These are phyloP conservation scores for Formica exsecta DNA, from an alignment of 1,140 invertebrate genomes.

Conservation along the genomic window DNA sequence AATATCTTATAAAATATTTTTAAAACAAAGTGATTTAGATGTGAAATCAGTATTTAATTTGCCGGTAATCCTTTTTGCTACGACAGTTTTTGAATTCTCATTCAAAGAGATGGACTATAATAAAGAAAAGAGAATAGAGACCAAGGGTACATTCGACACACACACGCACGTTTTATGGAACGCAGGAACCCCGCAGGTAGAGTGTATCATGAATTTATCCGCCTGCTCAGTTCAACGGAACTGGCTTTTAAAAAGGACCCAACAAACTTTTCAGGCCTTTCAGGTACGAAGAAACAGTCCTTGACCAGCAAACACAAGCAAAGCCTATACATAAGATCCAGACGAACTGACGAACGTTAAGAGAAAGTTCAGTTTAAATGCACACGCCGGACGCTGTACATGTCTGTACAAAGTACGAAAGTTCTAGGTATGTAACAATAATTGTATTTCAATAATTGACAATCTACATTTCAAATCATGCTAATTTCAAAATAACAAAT, in stretches of 20 bases:
- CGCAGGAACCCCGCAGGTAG: constrained; percentile 12
- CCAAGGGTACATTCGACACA: background rate
- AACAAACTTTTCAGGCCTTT: constrained; percentile 8
- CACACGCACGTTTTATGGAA: background rate
- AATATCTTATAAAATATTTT: background rate
- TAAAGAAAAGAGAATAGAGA: too few species aligned
- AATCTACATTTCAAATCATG: background rate
- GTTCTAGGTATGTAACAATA: background rate
- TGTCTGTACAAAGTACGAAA: background rate
- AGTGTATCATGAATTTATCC: background rate
- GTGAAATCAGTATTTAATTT: background rate
- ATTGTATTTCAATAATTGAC: constrained; percentile 1
- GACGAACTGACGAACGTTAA: constrained; percentile 11
- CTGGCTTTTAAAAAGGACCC: constrained; percentile 23
- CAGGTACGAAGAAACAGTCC: background rate
- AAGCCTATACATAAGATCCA: background rate
- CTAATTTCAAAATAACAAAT: background rate
- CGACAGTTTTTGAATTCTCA: background rate
- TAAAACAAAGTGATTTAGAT: background rate
- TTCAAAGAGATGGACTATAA: background rate
- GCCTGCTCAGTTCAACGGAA: background rate
- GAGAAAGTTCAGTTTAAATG: constrained; percentile 37
- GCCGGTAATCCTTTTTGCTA: background rate
- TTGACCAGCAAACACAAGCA: background rate
- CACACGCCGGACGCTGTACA: background rate